Conservation (phyloP, 2,888 invertebrate species). For the Nysson spinosus region DNA sequence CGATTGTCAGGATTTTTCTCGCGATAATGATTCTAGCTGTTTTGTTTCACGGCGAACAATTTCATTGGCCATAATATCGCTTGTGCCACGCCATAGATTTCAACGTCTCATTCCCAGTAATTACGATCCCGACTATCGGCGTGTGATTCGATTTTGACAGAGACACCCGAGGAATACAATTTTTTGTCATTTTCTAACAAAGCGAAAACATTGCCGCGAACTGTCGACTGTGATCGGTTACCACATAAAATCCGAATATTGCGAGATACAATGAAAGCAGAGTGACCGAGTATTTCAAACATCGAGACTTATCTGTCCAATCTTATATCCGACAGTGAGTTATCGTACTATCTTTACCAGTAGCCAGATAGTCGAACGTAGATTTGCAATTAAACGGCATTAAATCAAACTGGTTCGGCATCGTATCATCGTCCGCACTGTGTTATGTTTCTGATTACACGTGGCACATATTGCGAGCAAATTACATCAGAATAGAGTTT, state of each 20-base stretch:
- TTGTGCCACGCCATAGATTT: conserved; percentile 1
- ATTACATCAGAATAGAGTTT: neutral
- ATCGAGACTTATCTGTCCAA: too few species aligned
- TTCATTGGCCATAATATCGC: conserved; percentile 10
- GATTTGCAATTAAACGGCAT: too few species aligned
- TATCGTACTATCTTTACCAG: too few species aligned
- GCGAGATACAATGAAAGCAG: conserved; percentile 53
- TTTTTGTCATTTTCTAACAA: conserved; percentile 14
- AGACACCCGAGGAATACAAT: conserved; percentile 44
- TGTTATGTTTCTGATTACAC: too few species aligned
- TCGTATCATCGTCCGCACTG: too few species aligned
- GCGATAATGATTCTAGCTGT: conserved; percentile 11
- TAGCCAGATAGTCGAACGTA: too few species aligned
- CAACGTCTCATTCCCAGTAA: conserved; percentile 20
- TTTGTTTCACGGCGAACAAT: conserved; percentile 5
- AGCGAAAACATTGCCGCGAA: conserved; percentile 43
- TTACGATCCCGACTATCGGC: conserved; percentile 17
- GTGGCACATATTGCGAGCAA: too few species aligned
- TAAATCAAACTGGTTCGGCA: too few species aligned
- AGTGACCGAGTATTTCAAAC: too few species aligned
- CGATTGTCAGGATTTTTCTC: conserved; percentile 8
- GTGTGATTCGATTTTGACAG: conserved; percentile 49
- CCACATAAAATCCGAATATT: conserved; percentile 46
- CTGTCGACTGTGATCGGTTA: conserved; percentile 40
- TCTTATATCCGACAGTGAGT: too few species aligned